Conservation (phyloP, 2,797 vertebrate species). For the Xenops minutus region DNA sequence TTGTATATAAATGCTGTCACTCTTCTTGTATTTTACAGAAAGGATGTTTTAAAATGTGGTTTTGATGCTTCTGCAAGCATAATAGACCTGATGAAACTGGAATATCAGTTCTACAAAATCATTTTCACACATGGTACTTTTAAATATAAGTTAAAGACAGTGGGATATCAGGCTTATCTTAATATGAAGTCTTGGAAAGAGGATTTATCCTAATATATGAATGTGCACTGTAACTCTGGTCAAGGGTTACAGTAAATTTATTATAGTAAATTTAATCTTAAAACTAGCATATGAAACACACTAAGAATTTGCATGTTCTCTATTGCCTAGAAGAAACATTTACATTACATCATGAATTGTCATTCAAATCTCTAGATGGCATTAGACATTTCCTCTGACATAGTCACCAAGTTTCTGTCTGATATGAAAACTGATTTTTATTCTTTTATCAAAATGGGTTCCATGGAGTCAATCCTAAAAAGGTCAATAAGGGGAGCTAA, state of each 20-base stretch:
- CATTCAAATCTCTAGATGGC: background rate
- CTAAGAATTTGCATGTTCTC: background rate
- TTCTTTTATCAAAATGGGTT: background rate
- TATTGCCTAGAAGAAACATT: background rate
- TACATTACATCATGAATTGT: background rate
- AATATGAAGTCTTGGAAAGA: background rate
- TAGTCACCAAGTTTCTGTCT: background rate
- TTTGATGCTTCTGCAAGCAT: background rate
- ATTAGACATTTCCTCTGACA: background rate
- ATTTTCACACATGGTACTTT: background rate
- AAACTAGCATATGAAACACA: background rate
- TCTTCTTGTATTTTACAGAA: background rate
- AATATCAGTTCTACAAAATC: background rate
- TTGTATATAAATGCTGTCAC: background rate
- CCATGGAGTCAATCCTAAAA: background rate
- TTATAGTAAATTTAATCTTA: background rate
- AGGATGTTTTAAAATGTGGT: background rate
- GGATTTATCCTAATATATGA: background rate
- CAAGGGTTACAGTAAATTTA: background rate
- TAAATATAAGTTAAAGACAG: background rate
- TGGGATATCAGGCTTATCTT: background rate
- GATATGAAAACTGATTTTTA: background rate
- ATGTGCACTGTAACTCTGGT: background rate
- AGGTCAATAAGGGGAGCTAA: slow-evolving; percentile 39
- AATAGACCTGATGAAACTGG: background rate